phyloP scores from a whole-genome alignment of 2,113 vertebrate genomes.

The Trichechus manatus region DNA sequence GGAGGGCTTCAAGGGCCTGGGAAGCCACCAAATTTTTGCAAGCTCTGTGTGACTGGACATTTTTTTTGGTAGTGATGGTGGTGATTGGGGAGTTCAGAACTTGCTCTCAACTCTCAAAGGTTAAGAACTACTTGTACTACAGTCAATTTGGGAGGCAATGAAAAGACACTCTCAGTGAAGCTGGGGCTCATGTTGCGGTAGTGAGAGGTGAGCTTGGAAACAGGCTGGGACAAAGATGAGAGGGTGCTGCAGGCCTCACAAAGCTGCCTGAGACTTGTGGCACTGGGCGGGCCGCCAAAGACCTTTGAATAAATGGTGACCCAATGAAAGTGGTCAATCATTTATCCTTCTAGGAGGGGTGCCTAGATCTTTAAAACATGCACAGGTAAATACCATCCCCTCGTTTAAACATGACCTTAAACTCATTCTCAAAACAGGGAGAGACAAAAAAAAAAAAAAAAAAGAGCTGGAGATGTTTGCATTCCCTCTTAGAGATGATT shows the following conservation, averaged over 20 bases:
- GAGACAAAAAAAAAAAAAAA: no score
- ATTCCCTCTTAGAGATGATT: neutral
- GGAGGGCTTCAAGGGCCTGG: neutral
- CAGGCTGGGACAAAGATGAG: neutral
- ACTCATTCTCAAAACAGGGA: neutral
- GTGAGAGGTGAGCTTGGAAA: neutral
- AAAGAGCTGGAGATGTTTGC: neutral
- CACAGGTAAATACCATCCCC: neutral
- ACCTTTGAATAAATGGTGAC: neutral
- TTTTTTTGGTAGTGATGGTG: neutral
- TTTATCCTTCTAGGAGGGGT: neutral
- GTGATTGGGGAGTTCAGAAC: neutral
- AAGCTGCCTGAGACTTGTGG: neutral
- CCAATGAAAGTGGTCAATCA: neutral
- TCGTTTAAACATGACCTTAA: neutral
- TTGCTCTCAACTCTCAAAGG: neutral
- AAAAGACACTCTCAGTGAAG: neutral
- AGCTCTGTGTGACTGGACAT: neutral
- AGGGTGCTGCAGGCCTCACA: neutral
- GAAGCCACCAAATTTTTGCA: neutral
- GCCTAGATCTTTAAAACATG: neutral
- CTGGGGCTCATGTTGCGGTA: fast-evolving
- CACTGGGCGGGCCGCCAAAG: neutral
- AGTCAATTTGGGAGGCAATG: neutral
- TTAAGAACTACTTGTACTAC: neutral